Base-by-base conservation (phyloP, 37 sponge, comb jelly and placozoan species). In the Axinella damicornis region DNA sequence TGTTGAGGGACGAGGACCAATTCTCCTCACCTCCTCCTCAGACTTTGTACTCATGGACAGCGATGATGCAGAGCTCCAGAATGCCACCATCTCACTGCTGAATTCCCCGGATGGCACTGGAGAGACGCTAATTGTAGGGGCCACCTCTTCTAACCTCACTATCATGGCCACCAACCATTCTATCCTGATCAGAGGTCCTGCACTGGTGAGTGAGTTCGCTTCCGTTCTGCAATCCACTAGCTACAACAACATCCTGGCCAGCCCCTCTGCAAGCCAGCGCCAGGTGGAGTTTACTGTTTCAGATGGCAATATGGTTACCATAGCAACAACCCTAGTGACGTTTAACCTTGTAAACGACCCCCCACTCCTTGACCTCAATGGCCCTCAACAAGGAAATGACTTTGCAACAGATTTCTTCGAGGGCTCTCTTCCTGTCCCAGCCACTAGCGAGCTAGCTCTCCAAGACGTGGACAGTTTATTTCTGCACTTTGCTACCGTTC, bases 301-400 rank as follows among this genome's bases (percentile, higher is more conserved):
- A 59, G 95, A 95, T 79, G 89, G 86, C 1, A 37, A 31, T 14
- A 12, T 55, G 27, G 74, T 64, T 25, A n/a, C 79, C 21, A 28
- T 65, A 4, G 92, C 85, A 21, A 81, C 92, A 20, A 77, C 89
- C 6, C 77, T 59, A 24, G 57, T 95, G 2, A 62, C 77, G 53
- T 91, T 87, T 56, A 68, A 27, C 25, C 75, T 77, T 30, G 81
- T 91, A 16, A 85, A 95, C 39, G 84, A 95, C 77, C 92, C 92
- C 33, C 95, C 95, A 22, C 0, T 91, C 1, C 62, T 95, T 62
- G 95, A 91, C 52, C 72, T 92, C 22, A 88, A 92, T 74, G 93
- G 92, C 16, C 81, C 71, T 13, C 57, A 37, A 21, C 63, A 37
- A 19, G 95, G 95, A 25, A n/a, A 32, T 15, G 24, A 85, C 52